Percentiles rank a stretch among this genome's conserved stretches.
Evolutionary conservation across 1,140 invertebrate species (phyloP).

Genomic region (Dendrolimus punctatus): DNA sequence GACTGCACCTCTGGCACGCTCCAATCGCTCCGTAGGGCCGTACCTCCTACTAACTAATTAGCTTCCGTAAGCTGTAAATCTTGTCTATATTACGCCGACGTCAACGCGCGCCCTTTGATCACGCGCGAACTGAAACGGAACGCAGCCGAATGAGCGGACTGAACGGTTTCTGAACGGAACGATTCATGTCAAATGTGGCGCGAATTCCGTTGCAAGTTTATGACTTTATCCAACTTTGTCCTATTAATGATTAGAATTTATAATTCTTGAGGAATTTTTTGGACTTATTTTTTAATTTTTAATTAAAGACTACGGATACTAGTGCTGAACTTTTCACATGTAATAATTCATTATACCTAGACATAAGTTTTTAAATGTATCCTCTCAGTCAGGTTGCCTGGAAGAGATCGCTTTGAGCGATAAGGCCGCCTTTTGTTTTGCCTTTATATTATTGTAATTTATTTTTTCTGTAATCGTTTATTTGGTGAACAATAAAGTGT

Average conservation of each 20-base stretch:
- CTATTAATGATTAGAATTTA: background rate
- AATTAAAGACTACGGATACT: no score
- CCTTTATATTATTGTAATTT: no score
- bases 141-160: constrained; percentile 25
- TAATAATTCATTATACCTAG: no score
- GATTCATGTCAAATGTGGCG: constrained; percentile 52
- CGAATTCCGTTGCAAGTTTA: constrained; percentile 24
- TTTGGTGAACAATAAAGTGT: no score
- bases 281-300: no score
- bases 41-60: constrained; percentile 51
- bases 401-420: no score
- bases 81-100: constrained; percentile 40
- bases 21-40: constrained; percentile 32
- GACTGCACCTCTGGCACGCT: constrained; percentile 30
- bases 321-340: no score
- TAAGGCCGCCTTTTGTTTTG: no score
- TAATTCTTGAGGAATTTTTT: no score
- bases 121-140: constrained; percentile 46
- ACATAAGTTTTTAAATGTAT: no score
- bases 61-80: constrained; percentile 63
- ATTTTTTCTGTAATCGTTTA: no score
- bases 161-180: constrained; percentile 47
- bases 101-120: constrained; percentile 54
- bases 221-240: constrained; percentile 14
- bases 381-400: no score